These are phyloP conservation scores for Paradoxurus hermaphroditus DNA, from an alignment of 2,113 vertebrate genomes.

Conservation along the genomic window DNA sequence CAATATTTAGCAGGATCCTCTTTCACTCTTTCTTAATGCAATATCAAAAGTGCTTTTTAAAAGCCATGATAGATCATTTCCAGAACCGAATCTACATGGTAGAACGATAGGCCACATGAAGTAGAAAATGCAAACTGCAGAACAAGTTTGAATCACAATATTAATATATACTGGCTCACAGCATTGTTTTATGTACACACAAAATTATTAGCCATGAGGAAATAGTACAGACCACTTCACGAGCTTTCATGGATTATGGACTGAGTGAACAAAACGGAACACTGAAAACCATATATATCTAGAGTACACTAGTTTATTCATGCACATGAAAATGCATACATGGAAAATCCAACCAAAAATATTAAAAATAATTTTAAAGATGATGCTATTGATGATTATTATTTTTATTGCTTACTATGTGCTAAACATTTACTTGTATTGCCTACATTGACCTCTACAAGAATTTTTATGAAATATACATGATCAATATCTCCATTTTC, in stretches of 20 bases:
- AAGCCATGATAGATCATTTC: background rate
- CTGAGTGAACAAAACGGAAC: background rate
- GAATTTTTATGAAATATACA: background rate
- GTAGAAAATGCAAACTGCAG: background rate
- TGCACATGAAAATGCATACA: background rate
- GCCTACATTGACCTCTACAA: background rate
- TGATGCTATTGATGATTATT: background rate
- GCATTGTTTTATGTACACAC: background rate
- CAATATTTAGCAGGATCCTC: background rate
- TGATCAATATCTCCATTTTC: background rate
- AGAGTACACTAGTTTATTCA: background rate
- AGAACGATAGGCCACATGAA: background rate
- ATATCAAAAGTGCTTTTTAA: background rate
- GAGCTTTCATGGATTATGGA: background rate
- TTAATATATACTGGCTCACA: background rate
- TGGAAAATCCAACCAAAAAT: background rate
- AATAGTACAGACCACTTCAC: background rate
- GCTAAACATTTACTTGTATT: background rate
- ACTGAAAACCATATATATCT: background rate
- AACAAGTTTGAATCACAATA: background rate
- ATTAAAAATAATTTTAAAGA: background rate
- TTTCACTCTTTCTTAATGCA: background rate
- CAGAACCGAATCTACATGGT: background rate
- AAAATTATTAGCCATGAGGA: background rate
- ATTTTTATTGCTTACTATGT: background rate